Conservation (phyloP, 1,140 invertebrate genomes). For the Drosophila watanabei region DNA sequence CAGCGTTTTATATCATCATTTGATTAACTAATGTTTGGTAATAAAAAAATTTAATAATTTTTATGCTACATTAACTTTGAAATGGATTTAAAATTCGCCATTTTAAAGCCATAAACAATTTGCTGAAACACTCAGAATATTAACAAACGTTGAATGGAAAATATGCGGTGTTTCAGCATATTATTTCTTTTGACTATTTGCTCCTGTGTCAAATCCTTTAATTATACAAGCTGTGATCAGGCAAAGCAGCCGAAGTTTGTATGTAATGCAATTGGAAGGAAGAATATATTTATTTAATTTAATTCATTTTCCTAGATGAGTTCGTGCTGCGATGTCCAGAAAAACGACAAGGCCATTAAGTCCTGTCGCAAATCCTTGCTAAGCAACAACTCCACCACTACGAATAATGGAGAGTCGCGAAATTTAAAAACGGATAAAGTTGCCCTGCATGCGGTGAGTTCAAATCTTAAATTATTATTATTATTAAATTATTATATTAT, state of each 20-base stretch:
- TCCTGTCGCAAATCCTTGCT: conserved; percentile 56
- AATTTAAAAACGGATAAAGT: conserved; percentile 61
- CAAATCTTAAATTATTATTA: background rate
- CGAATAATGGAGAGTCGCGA: conserved; percentile 17
- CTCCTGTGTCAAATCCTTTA: conserved; percentile 22
- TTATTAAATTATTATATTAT: too few relatives aligned
- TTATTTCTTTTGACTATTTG: conserved; percentile 2
- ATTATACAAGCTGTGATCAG: conserved; percentile 60
- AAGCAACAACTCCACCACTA: conserved; percentile 10
- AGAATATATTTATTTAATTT: too few relatives aligned
- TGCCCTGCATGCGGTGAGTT: conserved; percentile 55
- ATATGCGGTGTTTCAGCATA: conserved; percentile 27
- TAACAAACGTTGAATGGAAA: conserved; percentile 2
- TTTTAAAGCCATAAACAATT: background rate
- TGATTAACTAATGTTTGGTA: background rate
- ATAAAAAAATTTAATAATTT: conserved; percentile 5
- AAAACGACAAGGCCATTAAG: conserved; percentile 41
- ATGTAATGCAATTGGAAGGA: background rate
- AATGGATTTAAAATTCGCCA: background rate
- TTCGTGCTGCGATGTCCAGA: conserved; percentile 58
- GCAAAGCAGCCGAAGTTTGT: conserved; percentile 59
- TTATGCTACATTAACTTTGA: conserved; percentile 44
- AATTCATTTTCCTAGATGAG: conserved; percentile 23
- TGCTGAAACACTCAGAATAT: background rate
- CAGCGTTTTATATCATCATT: background rate